Percentiles rank a stretch among this genome's conserved stretches.
Evolutionary conservation across 2,797 vertebrate genomes (phyloP).

Genomic region (Hypotaenidia philippensis): DNA sequence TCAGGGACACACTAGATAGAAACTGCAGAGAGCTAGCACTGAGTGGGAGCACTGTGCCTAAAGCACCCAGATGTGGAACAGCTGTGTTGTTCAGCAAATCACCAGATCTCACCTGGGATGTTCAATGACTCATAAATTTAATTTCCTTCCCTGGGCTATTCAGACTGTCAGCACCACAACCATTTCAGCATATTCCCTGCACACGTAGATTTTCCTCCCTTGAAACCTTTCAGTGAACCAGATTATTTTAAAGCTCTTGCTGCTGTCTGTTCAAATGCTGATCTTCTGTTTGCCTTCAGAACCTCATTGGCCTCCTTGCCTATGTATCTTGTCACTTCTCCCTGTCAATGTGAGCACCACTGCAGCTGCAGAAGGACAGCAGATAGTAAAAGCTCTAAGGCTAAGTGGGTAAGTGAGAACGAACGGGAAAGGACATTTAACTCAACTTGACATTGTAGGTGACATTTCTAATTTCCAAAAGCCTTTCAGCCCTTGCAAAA

Average conservation of each 20-base stretch:
- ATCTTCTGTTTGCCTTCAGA: conserved; percentile 33
- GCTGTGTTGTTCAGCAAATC: neutral
- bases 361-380: conserved; percentile 50
- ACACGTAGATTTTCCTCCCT: neutral
- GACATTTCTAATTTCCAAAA: conserved; percentile 76
- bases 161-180: neutral
- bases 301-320: neutral
- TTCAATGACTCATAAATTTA: conserved; percentile 41
- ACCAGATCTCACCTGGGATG: conserved; percentile 25
- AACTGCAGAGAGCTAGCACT: neutral
- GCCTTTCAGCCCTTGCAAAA: conserved; percentile 62
- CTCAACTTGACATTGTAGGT: conserved; percentile 69
- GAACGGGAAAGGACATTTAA: conserved; percentile 65
- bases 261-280: neutral
- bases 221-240: neutral
- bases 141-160: neutral
- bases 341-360: neutral
- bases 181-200: neutral
- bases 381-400: conserved; percentile 56
- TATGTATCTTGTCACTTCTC: conserved; percentile 6
- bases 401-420: conserved; percentile 66
- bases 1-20: neutral
- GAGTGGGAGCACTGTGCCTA: neutral
- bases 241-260: conserved; percentile 8
- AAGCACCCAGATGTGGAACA: neutral